phyloP scores from a whole-genome alignment of 2,113 vertebrate species.

The Notechis scutatus region DNA sequence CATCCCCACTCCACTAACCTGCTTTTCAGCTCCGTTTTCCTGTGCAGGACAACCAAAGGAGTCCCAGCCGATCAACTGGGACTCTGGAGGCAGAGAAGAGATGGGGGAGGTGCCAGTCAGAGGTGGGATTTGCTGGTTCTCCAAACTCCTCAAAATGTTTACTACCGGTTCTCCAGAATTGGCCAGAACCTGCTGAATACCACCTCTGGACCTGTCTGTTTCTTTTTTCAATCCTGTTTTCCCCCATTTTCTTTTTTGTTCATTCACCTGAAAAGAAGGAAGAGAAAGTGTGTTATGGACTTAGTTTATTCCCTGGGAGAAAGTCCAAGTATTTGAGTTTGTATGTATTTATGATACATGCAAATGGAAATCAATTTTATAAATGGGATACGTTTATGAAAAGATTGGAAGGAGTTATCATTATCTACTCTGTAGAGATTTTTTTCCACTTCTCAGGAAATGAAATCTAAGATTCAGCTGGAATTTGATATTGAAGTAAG shows the following conservation, averaged over 20 bases:
- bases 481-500: not conserved
- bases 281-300: not conserved
- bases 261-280: not conserved
- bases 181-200: too few relatives aligned
- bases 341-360: not conserved
- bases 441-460: not conserved
- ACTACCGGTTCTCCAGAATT: too few relatives aligned
- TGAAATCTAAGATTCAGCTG: not conserved
- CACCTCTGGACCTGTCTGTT: not conserved
- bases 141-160: too few relatives aligned
- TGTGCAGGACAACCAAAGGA: too few relatives aligned
- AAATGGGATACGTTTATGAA: not conserved
- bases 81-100: too few relatives aligned
- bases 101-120: too few relatives aligned
- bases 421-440: not conserved
- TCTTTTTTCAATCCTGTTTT: not conserved
- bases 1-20: too few relatives aligned
- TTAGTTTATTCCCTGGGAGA: not conserved
- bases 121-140: too few relatives aligned
- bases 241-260: not conserved
- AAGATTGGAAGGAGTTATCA: not conserved
- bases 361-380: not conserved
- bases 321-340: not conserved
- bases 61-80: too few relatives aligned
- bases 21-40: too few relatives aligned